Conservation (phyloP, 2,888 invertebrate genomes). For the Eucera pruinosa region DNA sequence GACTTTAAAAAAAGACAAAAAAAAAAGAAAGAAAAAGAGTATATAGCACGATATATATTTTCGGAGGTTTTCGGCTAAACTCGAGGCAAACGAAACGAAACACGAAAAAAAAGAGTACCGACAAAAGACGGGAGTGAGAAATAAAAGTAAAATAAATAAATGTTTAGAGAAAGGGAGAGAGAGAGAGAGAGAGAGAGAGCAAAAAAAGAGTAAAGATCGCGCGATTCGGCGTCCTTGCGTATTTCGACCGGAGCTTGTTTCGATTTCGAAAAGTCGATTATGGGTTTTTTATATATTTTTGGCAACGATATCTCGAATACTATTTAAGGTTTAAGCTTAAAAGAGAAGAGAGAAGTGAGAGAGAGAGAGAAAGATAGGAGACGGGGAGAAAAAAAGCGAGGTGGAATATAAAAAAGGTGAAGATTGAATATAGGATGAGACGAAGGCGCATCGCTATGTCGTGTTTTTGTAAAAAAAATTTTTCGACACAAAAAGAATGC, state of each 20-base stretch:
- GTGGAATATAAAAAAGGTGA: conserved; percentile 49
- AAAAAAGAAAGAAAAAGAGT: conserved; percentile 12
- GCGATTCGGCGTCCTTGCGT: conserved; percentile 80
- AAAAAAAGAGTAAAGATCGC: conserved; percentile 67
- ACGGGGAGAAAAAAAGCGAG: conserved; percentile 54
- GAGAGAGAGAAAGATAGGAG: conserved; percentile 66
- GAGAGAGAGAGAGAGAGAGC: conserved; percentile 1
- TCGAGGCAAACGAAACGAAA: conserved; percentile 10
- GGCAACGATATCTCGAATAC: conserved; percentile 84
- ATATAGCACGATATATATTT: conserved; percentile 53
- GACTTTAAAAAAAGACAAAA: no score
- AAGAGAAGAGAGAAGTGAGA: conserved; percentile 70
- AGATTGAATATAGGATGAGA: conserved; percentile 75
- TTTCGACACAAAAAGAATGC: conserved; percentile 74
- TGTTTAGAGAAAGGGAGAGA: conserved; percentile 21
- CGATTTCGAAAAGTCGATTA: conserved; percentile 78
- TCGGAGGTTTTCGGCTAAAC: conserved; percentile 54
- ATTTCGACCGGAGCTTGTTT: conserved; percentile 74
- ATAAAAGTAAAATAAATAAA: conserved; percentile 17
- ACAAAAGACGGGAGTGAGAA: not conserved
- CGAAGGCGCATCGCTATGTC: conserved; percentile 79
- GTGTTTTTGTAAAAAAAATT: conserved; percentile 75
- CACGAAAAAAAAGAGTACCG: conserved; percentile 15
- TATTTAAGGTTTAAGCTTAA: conserved; percentile 82
- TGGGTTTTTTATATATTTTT: conserved; percentile 84